Conservation (phyloP, 30 jellyfish, hydroid and myxozoan genomes). For the Sanderia malayensis region DNA sequence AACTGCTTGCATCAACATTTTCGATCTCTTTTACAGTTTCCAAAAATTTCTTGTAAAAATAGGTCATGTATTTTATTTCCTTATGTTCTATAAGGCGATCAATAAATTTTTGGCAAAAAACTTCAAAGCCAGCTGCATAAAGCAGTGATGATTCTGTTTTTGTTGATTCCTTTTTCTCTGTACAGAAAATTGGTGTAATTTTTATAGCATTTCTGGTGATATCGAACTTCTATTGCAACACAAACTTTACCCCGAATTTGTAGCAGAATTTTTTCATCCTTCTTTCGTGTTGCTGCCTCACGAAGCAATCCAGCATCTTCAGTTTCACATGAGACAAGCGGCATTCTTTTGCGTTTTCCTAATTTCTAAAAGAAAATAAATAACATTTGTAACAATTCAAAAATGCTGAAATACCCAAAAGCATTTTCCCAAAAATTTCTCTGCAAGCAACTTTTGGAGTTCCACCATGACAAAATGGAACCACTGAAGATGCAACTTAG, state of each 20-base stretch:
- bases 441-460: too few relatives aligned
- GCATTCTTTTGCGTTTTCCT: slow-evolving; percentile 34
- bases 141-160: slow-evolving; percentile 7
- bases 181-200: slow-evolving; percentile 16
- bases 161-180: slow-evolving; percentile 1
- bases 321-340: slow-evolving; percentile 19
- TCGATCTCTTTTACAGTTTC: slow-evolving; percentile 34
- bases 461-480: too few relatives aligned
- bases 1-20: slow-evolving; percentile 40
- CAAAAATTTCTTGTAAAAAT: slow-evolving; percentile 13
- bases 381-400: background rate
- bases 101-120: slow-evolving; percentile 16
- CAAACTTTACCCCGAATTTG: slow-evolving; percentile 41
- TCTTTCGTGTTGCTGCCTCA: slow-evolving; percentile 37
- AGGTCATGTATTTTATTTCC: slow-evolving; percentile 12
- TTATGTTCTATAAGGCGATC: slow-evolving; percentile 17
- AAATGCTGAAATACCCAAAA: too few relatives aligned
- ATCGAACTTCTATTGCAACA: slow-evolving; percentile 46
- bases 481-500: too few relatives aligned
- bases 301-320: slow-evolving; percentile 40
- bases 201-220: slow-evolving; percentile 28
- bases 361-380: background rate
- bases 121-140: slow-evolving; percentile 1
- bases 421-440: too few relatives aligned
- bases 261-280: slow-evolving; percentile 31